phyloP scores from a whole-genome alignment of 2,888 invertebrate genomes.

The Myopa tessellatipennis region DNA sequence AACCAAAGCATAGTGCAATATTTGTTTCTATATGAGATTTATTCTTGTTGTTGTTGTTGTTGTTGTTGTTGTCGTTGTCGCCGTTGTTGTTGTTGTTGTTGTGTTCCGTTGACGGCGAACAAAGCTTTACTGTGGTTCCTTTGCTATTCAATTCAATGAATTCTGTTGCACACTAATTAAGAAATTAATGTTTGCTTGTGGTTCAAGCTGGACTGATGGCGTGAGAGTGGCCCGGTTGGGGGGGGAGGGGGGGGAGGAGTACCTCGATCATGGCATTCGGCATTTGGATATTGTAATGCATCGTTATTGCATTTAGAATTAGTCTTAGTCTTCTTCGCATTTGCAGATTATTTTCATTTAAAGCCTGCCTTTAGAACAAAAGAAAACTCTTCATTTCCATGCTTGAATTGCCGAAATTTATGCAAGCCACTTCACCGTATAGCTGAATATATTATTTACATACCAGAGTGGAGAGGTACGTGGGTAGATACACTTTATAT shows the following conservation, averaged over 20 bases:
- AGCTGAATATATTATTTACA: no score
- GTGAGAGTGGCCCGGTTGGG: background rate
- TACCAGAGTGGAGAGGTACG: no score
- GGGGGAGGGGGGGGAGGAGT: no score
- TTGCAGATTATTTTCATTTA: no score
- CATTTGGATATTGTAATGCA: no score
- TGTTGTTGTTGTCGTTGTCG: background rate
- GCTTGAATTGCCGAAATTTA: constrained; percentile 15
- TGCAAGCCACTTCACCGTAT: background rate
- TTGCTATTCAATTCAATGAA: constrained; percentile 18
- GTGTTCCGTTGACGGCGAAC: no score
- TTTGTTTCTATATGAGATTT: background rate
- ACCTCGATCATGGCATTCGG: no score
- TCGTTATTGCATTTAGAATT: no score
- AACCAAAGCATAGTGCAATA: background rate
- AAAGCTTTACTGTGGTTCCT: background rate
- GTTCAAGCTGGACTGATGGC: background rate
- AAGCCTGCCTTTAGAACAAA: no score
- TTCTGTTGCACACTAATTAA: constrained; percentile 15
- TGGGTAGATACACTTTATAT: no score
- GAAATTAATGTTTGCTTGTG: constrained; percentile 14
- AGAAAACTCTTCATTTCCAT: background rate
- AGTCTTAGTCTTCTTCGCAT: no score
- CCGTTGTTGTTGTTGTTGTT: no score
- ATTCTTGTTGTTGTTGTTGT: background rate